These are phyloP conservation scores for Lithobius niger DNA, from an alignment of 1,140 invertebrate genomes.

Conservation along the genomic window DNA sequence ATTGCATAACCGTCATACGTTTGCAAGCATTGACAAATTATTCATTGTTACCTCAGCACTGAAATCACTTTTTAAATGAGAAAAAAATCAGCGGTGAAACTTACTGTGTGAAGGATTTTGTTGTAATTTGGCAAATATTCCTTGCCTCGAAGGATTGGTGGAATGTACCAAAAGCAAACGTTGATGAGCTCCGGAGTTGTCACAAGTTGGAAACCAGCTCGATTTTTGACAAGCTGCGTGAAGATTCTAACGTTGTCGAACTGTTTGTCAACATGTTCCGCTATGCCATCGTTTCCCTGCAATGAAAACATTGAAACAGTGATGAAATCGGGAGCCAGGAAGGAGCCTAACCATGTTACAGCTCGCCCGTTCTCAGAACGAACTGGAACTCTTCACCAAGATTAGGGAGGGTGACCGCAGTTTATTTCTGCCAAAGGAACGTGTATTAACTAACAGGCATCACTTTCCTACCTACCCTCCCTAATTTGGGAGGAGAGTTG, in stretches of 20 bases:
- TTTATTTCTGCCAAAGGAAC: too few species aligned
- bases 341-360: too few species aligned
- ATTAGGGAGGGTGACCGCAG: too few species aligned
- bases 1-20: not conserved
- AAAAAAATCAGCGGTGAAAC: not conserved
- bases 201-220: slow-evolving; percentile 57
- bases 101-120: slow-evolving; percentile 52
- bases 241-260: slow-evolving; percentile 61
- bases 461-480: too few species aligned
- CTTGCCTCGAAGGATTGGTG: slow-evolving; percentile 50
- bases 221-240: slow-evolving; percentile 45
- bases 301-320: slow-evolving; percentile 13
- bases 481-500: too few species aligned
- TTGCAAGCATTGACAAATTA: not conserved
- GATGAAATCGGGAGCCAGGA: too few species aligned
- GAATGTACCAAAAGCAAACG: slow-evolving; percentile 91
- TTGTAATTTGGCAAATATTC: slow-evolving; percentile 48
- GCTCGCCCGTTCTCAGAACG: too few species aligned
- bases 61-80: not conserved
- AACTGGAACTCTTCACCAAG: too few species aligned
- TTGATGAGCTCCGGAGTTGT: slow-evolving; percentile 80
- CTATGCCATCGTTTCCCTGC: slow-evolving; percentile 58
- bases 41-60: too few species aligned
- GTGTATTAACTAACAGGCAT: too few species aligned
- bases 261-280: slow-evolving; percentile 60